These are phyloP conservation scores for Thelaira solivaga DNA, from an alignment of 2,888 invertebrate species.

Conservation along the genomic window DNA sequence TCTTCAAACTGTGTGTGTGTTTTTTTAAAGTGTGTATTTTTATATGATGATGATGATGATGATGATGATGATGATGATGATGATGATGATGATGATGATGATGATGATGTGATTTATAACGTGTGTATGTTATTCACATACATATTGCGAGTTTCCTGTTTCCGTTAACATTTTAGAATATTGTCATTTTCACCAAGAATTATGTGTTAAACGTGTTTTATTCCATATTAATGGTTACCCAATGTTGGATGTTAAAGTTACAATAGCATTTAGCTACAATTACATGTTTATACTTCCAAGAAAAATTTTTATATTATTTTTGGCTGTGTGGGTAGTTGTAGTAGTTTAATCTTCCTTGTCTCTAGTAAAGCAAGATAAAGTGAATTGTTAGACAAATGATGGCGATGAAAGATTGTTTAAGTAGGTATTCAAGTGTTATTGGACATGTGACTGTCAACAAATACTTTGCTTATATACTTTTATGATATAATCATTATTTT, in stretches of 20 bases:
- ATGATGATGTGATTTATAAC: conserved; percentile 17
- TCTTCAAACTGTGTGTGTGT: too few species aligned
- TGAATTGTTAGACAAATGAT: conserved; percentile 17
- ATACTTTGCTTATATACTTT: conserved; percentile 15
- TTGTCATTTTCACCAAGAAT: conserved; percentile 66
- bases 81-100: neutral
- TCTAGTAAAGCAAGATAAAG: neutral
- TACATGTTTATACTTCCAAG: conserved; percentile 32
- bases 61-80: neutral
- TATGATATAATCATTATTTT: neutral
- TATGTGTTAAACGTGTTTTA: conserved; percentile 67
- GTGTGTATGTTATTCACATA: conserved; percentile 40
- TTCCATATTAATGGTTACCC: conserved; percentile 64
- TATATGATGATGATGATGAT: neutral
- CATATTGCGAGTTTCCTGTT: conserved; percentile 62
- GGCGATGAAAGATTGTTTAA: conserved; percentile 14
- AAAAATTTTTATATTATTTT: conserved; percentile 1
- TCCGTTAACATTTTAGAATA: conserved; percentile 66
- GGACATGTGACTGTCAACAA: neutral
- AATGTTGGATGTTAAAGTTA: conserved; percentile 49
- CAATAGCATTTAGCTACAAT: neutral
- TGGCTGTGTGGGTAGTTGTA: neutral
- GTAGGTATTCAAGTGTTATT: conserved; percentile 8
- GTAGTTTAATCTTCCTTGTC: neutral
- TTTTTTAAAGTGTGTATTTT: neutral